A percentile compares a stretch with the other conserved stretches of the same genome.
Conservation (phyloP, 2,113 vertebrate genomes). For the Odocoileus virginianus region DNA sequence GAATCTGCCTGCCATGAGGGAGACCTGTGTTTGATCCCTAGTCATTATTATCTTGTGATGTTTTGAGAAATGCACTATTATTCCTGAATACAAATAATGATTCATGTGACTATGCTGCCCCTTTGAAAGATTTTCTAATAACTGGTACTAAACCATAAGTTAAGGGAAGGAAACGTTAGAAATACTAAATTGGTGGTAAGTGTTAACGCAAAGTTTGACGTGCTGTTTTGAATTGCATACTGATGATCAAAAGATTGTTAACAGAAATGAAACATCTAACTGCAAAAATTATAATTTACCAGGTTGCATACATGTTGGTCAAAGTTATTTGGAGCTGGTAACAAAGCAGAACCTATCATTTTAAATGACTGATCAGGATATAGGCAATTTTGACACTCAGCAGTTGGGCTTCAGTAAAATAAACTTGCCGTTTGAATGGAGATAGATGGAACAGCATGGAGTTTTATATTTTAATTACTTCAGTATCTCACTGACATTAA, state of each 20-base stretch:
- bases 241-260: not conserved
- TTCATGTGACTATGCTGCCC: constrained; percentile 44
- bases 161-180: not conserved
- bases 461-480: constrained; percentile 51
- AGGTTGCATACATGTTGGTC: not conserved
- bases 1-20: not conserved
- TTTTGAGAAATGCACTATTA: constrained; percentile 55
- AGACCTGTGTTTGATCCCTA: not conserved
- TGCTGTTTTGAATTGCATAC: not conserved
- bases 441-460: not conserved
- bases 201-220: not conserved
- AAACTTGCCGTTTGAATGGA: constrained; percentile 16
- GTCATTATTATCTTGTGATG: constrained; percentile 51
- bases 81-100: constrained; percentile 75
- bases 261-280: not conserved
- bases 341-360: constrained; percentile 2
- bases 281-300: not conserved
- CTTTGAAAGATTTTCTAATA: constrained; percentile 53
- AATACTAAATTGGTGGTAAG: constrained; percentile 1
- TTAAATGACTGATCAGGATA: not conserved
- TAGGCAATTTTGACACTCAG: not conserved
- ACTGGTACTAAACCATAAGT: not conserved
- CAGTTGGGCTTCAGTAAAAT: constrained; percentile 45
- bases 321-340: not conserved
- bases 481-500: constrained; percentile 22